Conservation (phyloP, 2,797 vertebrate genomes). For the Neostethus bicornis region DNA sequence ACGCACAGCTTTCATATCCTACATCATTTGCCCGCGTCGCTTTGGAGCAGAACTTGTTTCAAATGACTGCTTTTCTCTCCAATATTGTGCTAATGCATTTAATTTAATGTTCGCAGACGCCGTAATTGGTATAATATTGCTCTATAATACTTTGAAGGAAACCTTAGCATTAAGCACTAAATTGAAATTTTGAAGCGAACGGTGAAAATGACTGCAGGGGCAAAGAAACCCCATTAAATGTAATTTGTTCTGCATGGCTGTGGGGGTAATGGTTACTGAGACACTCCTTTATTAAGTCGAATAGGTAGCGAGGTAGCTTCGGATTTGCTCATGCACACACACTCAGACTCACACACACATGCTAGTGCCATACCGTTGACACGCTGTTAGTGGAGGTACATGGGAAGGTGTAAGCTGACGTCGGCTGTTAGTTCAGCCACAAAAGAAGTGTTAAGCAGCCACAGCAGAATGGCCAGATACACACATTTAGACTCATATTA, state of each 20-base stretch:
- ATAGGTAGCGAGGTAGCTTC: conserved; percentile 91
- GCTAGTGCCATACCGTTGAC: conserved; percentile 23
- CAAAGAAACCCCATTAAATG: conserved; percentile 93
- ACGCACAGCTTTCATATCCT: conserved; percentile 56
- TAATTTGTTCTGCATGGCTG: conserved; percentile 97
- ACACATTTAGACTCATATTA: conserved; percentile 23
- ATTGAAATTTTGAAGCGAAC: conserved; percentile 95
- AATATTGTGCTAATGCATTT: conserved; percentile 88
- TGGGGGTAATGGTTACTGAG: conserved; percentile 91
- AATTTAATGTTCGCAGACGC: conserved; percentile 86
- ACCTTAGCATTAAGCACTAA: conserved; percentile 91
- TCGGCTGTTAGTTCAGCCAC: conserved; percentile 80
- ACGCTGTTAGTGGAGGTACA: conserved; percentile 81
- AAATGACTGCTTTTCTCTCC: conserved; percentile 82
- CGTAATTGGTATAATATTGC: conserved; percentile 90
- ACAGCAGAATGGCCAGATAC: conserved; percentile 42
- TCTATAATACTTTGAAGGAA: conserved; percentile 87
- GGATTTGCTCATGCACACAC: conserved; percentile 59
- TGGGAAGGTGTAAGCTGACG: conserved; percentile 87
- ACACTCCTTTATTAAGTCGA: conserved; percentile 88
- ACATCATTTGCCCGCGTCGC: conserved; percentile 59
- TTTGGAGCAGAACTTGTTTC: conserved; percentile 76
- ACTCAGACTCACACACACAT: conserved; percentile 18
- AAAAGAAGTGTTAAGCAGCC: conserved; percentile 83
- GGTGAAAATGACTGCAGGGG: conserved; percentile 89